A percentile compares a stretch with the other conserved stretches of the same genome.
phyloP scores from a whole-genome alignment of 2,797 vertebrate species.

The Monodelphis domestica region DNA sequence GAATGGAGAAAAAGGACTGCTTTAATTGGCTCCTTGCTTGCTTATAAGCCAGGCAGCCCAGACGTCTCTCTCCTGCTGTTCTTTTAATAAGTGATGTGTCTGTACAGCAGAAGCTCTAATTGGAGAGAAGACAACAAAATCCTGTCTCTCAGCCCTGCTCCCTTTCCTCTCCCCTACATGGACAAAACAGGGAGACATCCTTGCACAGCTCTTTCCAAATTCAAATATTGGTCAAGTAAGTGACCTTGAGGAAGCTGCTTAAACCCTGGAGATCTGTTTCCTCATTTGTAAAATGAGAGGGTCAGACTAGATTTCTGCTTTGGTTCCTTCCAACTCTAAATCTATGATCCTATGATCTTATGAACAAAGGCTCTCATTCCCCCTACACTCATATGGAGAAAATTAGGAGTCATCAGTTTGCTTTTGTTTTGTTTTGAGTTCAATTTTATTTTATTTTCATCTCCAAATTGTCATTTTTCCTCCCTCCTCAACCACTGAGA shows the following conservation, averaged over 20 bases:
- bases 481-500: not conserved
- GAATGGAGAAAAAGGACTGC: not conserved
- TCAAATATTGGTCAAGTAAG: not conserved
- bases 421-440: not conserved
- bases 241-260: not conserved
- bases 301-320: not conserved
- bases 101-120: slow-evolving; percentile 23
- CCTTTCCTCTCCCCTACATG: not conserved
- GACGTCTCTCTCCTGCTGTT: slow-evolving; percentile 27
- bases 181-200: not conserved
- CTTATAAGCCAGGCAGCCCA: not conserved
- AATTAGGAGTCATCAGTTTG: not conserved
- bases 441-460: not conserved
- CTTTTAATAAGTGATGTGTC: slow-evolving; percentile 34
- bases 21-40: slow-evolving; percentile 20
- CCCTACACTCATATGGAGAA: not conserved
- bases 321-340: not conserved
- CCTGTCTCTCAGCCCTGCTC: not conserved
- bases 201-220: not conserved
- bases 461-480: not conserved
- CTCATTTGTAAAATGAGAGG: not conserved
- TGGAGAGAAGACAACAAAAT: slow-evolving; percentile 5
- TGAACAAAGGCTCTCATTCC: not conserved
- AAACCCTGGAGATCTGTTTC: not conserved
- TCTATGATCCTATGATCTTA: not conserved